Percentiles rank a stretch among this genome's conserved stretches.
phyloP scores from a whole-genome alignment of 2,888 invertebrate genomes.

The Caenorhabditis panamensis region DNA sequence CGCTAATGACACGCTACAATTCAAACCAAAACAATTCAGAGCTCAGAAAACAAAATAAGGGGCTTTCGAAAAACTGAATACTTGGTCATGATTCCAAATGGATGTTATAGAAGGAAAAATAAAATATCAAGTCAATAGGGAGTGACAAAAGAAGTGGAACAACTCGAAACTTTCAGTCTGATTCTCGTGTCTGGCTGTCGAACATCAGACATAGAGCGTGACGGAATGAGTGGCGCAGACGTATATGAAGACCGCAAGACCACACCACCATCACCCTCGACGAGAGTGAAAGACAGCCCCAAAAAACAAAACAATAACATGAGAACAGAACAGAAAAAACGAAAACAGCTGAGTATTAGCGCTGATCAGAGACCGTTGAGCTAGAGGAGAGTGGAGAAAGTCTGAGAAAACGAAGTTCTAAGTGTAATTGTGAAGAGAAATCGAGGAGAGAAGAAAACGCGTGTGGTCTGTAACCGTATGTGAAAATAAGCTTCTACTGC shows the following conservation, averaged over 20 bases:
- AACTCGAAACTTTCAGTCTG: constrained; percentile 18
- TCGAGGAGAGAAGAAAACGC: background rate
- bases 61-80: background rate
- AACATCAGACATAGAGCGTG: constrained; percentile 1
- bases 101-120: background rate
- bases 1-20: background rate
- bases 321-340: constrained; percentile 19
- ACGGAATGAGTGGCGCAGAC: constrained; percentile 29
- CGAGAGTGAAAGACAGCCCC: constrained; percentile 17
- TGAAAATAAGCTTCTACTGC: constrained; percentile 11
- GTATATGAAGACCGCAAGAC: constrained; percentile 16
- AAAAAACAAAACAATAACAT: constrained; percentile 57
- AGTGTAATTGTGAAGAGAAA: background rate
- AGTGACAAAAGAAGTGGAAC: background rate
- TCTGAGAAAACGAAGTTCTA: constrained; percentile 8
- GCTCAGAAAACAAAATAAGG: background rate
- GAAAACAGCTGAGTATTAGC: constrained; percentile 48
- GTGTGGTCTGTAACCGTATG: constrained; percentile 8
- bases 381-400: background rate
- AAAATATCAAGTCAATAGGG: background rate
- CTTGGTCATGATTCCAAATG: background rate
- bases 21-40: background rate
- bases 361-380: constrained; percentile 18
- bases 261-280: constrained; percentile 7
- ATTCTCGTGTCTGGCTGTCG: constrained; percentile 9